A percentile compares a stretch with the other conserved stretches of the same genome.
phyloP scores from a whole-genome alignment of 2,797 vertebrate genomes.

The Huso huso region DNA sequence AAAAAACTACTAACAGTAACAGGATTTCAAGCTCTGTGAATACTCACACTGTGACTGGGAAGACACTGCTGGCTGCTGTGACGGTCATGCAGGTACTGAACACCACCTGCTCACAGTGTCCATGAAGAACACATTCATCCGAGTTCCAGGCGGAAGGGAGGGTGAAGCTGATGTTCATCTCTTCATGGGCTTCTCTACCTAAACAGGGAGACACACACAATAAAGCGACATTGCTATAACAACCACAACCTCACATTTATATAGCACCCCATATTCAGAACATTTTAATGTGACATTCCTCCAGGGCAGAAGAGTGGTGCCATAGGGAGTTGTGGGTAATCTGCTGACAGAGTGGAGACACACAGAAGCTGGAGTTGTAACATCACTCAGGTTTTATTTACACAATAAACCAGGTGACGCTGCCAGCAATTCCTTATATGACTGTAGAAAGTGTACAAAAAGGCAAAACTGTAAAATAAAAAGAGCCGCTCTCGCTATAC shows the following conservation, averaged over 20 bases:
- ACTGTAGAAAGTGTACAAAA: too few species aligned
- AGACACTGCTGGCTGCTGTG: slow-evolving; percentile 76
- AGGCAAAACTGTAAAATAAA: too few species aligned
- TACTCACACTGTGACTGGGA: slow-evolving; percentile 95
- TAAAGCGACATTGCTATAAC: background rate
- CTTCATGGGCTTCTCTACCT: slow-evolving; percentile 92
- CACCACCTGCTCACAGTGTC: slow-evolving; percentile 92
- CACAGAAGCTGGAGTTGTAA: too few species aligned
- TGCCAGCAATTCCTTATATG: too few species aligned
- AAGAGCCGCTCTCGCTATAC: too few species aligned
- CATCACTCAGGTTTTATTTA: too few species aligned
- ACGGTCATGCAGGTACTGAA: slow-evolving; percentile 95
- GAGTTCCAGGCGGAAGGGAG: slow-evolving; percentile 89
- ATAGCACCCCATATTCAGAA: background rate
- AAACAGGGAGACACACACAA: slow-evolving; percentile 18
- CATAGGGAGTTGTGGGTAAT: too few species aligned
- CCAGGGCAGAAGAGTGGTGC: too few species aligned
- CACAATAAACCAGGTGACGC: too few species aligned
- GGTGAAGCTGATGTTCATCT: slow-evolving; percentile 95
- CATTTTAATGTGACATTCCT: too few species aligned
- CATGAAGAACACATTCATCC: slow-evolving; percentile 87
- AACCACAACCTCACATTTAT: background rate
- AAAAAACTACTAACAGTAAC: too few species aligned
- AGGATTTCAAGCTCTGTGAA: background rate
- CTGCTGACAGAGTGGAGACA: too few species aligned